A percentile compares a stretch with the other conserved stretches of the same genome.
These are phyloP conservation scores for Eledona agricola DNA, from an alignment of 2,888 invertebrate species.

Conservation along the genomic window DNA sequence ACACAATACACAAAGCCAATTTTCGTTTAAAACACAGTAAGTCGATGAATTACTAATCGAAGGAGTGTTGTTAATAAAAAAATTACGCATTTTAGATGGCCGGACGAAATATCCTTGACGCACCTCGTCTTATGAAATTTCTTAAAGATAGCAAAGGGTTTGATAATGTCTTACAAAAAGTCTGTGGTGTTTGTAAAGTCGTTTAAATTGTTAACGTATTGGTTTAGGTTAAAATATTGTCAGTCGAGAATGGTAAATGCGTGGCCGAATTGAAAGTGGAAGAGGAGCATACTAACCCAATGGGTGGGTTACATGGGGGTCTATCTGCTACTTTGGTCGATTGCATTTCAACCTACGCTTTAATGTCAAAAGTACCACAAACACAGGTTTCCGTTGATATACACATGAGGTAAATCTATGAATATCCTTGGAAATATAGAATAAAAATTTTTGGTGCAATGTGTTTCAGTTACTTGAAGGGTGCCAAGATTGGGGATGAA, in stretches of 20 bases:
- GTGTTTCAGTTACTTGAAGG: constrained; percentile 76
- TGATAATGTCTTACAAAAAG: constrained; percentile 30
- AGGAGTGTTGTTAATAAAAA: too few relatives aligned
- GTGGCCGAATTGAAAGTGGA: constrained; percentile 79
- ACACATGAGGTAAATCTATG: constrained; percentile 17
- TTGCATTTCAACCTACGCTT: constrained; percentile 79
- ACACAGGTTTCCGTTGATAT: constrained; percentile 73
- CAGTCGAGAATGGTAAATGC: constrained; percentile 76
- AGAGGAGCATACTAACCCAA: constrained; percentile 77
- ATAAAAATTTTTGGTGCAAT: constrained; percentile 26
- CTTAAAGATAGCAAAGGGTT: constrained; percentile 18
- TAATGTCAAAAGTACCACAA: constrained; percentile 69
- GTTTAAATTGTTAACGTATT: background rate
- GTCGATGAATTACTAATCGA: too few relatives aligned
- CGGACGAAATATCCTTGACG: background rate
- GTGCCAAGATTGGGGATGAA: constrained; percentile 80
- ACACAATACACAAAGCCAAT: too few relatives aligned
- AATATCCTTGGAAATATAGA: too few relatives aligned
- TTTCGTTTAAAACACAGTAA: too few relatives aligned
- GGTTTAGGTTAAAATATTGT: constrained; percentile 52
- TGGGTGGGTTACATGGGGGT: constrained; percentile 85
- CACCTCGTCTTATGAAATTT: constrained; percentile 8
- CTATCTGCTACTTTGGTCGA: constrained; percentile 84
- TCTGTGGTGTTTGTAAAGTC: background rate
- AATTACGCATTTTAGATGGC: too few relatives aligned